phyloP scores from a whole-genome alignment of 2,888 invertebrate genomes.

The Alitta virens region DNA sequence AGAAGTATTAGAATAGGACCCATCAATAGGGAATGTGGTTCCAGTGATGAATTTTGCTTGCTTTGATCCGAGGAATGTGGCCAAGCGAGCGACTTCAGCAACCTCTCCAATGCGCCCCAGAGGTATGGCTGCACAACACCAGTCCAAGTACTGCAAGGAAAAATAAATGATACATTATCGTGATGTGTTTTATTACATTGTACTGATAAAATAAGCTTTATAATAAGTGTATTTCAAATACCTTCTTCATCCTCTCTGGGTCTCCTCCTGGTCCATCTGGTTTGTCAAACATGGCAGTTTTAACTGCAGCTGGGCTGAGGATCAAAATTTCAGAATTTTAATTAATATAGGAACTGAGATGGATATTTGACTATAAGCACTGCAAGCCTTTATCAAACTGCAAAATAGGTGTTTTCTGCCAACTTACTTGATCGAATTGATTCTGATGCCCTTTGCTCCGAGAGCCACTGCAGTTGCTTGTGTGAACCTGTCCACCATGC shows the following conservation, averaged over 20 bases:
- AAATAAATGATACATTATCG: neutral
- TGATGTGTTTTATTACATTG: neutral
- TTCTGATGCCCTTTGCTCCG: constrained; percentile 1
- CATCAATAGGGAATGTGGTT: constrained; percentile 6
- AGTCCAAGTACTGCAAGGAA: constrained; percentile 6
- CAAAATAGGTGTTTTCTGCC: no score
- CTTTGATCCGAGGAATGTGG: neutral
- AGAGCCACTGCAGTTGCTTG: constrained; percentile 1
- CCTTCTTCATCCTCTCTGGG: neutral
- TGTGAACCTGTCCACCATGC: constrained; percentile 7
- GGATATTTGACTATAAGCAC: neutral
- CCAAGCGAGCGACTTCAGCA: constrained; percentile 1
- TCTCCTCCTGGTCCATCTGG: neutral
- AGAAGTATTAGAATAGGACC: neutral
- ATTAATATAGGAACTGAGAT: no score
- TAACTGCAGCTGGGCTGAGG: constrained; percentile 3
- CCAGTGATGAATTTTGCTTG: constrained; percentile 4
- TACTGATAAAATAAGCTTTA: neutral
- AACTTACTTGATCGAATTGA: constrained; percentile 6
- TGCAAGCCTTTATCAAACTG: neutral
- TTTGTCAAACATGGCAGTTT: constrained; percentile 4
- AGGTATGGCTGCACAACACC: constrained; percentile 7
- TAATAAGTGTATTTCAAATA: neutral
- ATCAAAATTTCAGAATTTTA: no score
- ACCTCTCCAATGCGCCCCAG: constrained; percentile 6